Percentiles rank a stretch among this genome's conserved stretches.
Conservation (phyloP, 2,888 invertebrate genomes). For the Lypha dubia region DNA sequence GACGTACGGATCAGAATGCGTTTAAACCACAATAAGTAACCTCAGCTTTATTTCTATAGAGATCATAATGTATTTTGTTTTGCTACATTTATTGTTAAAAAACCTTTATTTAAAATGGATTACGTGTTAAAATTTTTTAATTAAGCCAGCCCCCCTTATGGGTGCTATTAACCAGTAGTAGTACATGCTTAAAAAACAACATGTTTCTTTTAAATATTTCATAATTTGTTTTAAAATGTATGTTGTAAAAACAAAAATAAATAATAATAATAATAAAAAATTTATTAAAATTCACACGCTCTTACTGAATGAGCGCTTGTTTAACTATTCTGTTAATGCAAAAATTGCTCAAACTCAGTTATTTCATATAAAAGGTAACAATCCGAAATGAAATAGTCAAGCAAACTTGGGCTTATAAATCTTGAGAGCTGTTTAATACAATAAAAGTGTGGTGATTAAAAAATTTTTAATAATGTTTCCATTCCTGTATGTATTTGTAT, state of each 20-base stretch:
- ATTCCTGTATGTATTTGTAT: constrained; percentile 1
- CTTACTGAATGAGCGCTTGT: constrained; percentile 7
- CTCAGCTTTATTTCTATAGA: constrained; percentile 57
- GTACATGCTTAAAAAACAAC: constrained; percentile 6
- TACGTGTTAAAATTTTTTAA: constrained; percentile 67
- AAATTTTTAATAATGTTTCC: background rate
- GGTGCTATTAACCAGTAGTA: too few relatives aligned
- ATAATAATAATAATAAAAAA: background rate
- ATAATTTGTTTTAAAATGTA: constrained; percentile 45
- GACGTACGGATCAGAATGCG: constrained; percentile 24
- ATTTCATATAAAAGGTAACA: background rate
- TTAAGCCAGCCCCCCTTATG: constrained; percentile 5
- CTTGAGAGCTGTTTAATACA: background rate
- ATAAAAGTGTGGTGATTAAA: background rate
- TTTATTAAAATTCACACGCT: constrained; percentile 26
- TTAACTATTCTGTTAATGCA: constrained; percentile 27
- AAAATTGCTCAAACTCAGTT: constrained; percentile 39
- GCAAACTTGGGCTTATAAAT: constrained; percentile 9
- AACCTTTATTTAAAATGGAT: constrained; percentile 51
- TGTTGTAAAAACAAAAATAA: background rate
- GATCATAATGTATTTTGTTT: constrained; percentile 41
- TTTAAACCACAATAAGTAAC: constrained; percentile 62
- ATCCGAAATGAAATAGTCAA: background rate
- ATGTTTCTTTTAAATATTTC: constrained; percentile 47
- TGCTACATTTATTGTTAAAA: constrained; percentile 28